A percentile compares a stretch with the other conserved stretches of the same genome.
Conservation (phyloP, 2,888 invertebrate species). For the Acanthopleura granulata region DNA sequence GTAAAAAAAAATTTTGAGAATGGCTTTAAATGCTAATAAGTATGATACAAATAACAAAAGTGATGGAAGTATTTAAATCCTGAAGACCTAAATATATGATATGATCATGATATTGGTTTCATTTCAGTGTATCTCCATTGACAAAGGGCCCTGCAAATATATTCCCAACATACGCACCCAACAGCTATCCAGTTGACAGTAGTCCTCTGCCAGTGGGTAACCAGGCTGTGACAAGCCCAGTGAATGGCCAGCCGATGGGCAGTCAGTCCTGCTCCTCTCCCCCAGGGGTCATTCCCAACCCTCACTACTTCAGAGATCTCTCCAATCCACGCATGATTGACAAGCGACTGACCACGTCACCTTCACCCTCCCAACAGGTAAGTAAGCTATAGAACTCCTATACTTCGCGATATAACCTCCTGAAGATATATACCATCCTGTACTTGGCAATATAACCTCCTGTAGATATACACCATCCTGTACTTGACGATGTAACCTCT, state of each 20-base stretch:
- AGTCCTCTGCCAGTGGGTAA: background rate
- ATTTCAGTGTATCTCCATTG: background rate
- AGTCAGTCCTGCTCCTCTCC: background rate
- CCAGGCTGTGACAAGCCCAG: background rate
- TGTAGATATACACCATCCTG: too few species aligned
- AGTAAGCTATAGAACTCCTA: background rate
- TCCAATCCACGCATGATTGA: slow-evolving; percentile 22
- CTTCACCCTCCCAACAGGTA: slow-evolving; percentile 34
- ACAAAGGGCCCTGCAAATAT: background rate
- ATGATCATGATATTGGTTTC: background rate
- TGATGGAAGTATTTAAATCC: too few species aligned
- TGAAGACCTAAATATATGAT: too few species aligned
- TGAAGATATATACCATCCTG: too few species aligned
- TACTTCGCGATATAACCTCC: too few species aligned
- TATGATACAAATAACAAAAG: too few species aligned
- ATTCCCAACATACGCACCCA: background rate
- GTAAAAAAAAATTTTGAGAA: too few species aligned
- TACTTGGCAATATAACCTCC: too few species aligned
- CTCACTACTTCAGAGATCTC: slow-evolving; percentile 24
- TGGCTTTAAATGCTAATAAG: too few species aligned
- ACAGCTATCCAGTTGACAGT: background rate
- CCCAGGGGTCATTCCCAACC: slow-evolving; percentile 10
- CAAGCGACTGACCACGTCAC: slow-evolving; percentile 10
- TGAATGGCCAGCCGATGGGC: background rate
- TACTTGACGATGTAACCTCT: too few species aligned